phyloP scores from a whole-genome alignment of 2,797 vertebrate species.

The Anas flavirostris region DNA sequence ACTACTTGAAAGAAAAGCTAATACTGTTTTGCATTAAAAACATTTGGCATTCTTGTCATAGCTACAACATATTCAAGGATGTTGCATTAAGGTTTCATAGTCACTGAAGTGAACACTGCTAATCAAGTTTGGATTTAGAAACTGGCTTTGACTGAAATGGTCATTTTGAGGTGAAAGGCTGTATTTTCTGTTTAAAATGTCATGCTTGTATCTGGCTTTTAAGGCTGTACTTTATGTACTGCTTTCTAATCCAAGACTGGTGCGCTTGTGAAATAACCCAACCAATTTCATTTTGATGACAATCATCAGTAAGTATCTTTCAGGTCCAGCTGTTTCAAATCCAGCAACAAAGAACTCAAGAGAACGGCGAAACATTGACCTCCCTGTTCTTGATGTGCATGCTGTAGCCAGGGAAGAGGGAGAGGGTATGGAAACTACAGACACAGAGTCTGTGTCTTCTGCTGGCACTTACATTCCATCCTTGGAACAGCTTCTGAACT shows the following conservation, averaged over 20 bases:
- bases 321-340: conserved; percentile 80
- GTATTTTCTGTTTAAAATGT: background rate
- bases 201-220: background rate
- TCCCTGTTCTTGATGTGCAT: conserved; percentile 85
- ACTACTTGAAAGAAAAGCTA: background rate
- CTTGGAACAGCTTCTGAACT: conserved; percentile 92
- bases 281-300: background rate
- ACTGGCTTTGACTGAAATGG: background rate
- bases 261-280: background rate
- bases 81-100: background rate
- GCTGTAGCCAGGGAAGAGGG: conserved; percentile 91
- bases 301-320: conserved; percentile 11
- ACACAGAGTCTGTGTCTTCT: conserved; percentile 87
- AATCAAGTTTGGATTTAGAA: background rate
- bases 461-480: conserved; percentile 81
- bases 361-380: conserved; percentile 83
- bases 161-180: background rate
- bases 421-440: conserved; percentile 97
- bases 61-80: background rate
- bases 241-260: background rate
- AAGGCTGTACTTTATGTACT: background rate
- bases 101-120: background rate
- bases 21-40: background rate
- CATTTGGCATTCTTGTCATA: background rate
- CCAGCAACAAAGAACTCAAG: conserved; percentile 78